Evolutionary conservation across 2,113 vertebrate species (phyloP).

Genomic region (Columba livia): DNA sequence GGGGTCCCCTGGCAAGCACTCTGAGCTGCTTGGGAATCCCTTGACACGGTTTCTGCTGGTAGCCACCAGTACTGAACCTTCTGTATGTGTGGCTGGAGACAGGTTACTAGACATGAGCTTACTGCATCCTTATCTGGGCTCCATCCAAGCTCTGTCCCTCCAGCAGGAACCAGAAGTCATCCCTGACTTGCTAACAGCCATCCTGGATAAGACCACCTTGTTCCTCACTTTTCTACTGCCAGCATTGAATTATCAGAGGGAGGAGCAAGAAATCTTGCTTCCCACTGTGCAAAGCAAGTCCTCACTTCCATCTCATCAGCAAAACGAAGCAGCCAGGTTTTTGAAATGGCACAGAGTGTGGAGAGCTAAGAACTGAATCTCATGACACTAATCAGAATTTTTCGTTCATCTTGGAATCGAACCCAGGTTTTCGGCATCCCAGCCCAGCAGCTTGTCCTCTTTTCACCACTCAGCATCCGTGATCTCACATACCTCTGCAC

Average conservation of each 20-base stretch:
- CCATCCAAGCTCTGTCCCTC: not conserved
- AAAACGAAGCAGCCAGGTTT: not conserved
- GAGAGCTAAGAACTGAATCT: not conserved
- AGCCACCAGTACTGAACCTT: fast-evolving
- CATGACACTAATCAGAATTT: not conserved
- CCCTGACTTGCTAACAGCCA: not conserved
- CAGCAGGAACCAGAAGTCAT: not conserved
- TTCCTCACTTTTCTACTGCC: not conserved
- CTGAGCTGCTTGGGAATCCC: not conserved
- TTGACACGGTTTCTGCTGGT: not conserved
- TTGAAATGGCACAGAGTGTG: fast-evolving
- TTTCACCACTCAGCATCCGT: not conserved
- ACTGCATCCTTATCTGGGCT: not conserved
- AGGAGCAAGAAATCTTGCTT: not conserved
- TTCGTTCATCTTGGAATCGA: not conserved
- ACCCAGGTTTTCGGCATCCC: not conserved
- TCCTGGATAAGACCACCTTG: not conserved
- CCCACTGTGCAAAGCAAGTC: not conserved
- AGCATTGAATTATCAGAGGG: not conserved
- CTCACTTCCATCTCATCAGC: not conserved
- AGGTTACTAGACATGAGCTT: not conserved
- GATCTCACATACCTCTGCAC: not conserved
- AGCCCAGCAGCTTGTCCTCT: not conserved
- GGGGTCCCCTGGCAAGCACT: not conserved
- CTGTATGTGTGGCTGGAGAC: not conserved